Base-by-base conservation (phyloP, 2,797 vertebrate genomes). In the Tragopan temminckii region DNA sequence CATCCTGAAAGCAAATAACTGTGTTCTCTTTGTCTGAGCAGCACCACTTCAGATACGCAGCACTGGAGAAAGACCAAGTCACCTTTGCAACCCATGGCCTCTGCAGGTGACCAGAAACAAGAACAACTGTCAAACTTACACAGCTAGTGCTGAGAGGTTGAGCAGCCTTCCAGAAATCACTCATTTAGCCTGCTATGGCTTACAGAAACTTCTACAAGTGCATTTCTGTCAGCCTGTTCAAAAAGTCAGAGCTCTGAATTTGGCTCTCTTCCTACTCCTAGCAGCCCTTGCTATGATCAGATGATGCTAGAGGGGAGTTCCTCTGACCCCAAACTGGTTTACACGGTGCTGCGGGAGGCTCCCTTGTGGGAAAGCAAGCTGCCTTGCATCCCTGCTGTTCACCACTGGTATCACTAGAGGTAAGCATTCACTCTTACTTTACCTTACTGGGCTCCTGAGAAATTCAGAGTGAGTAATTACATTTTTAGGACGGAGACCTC, bases 201-300 rank as follows among this genome's bases (percentile, higher is more conserved):
- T n/a, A n/a, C 18, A 18, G 31, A 55, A 55, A n/a, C 53, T 55
- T 29, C 29, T 15, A 7, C 20, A 57, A 72, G 38, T 13, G 38
- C 48, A 33, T 61, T 69, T 69, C 80, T 19, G 36, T 5, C 74
- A 76, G 43, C 16, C 75, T 17, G 5, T 6, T 53, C 77, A 83
- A 62, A 88, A 71, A 85, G 15, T 23, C 83, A 66, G 29, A 83
- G 55, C 66, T 82, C 46, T 42, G 58, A 40, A 36, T 21, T 61
- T 8, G 5, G 38, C 23, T 14, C 38, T 59, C 55, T 20, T 67
- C 27, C 53, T 46, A 7, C 50, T 13, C 63, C 70, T 63, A 33
- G 55, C 53, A 43, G 64, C 58, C 80, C 46, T 27, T 36, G 40
- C 81, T 76, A 35, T 2, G 63, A 69, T 33, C 40, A 24, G 66